phyloP scores from a whole-genome alignment of 2,888 invertebrate species.

The Phasia obesa region DNA sequence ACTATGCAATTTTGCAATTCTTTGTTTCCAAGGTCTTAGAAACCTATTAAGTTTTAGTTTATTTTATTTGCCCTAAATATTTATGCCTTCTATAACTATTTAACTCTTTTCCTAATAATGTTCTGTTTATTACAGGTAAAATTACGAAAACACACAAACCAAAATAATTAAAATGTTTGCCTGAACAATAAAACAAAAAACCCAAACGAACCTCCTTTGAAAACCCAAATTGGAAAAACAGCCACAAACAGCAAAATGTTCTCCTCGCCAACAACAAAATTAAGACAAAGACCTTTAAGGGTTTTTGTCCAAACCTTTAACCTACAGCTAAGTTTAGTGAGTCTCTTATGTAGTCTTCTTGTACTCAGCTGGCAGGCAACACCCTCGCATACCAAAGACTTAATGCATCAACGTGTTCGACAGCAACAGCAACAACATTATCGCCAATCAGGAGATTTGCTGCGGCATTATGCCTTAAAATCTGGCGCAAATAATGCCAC shows the following conservation, averaged over 20 bases:
- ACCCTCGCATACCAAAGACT: conserved; percentile 69
- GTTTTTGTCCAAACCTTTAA: conserved; percentile 55
- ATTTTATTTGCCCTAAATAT: too few relatives aligned
- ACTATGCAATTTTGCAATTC: too few relatives aligned
- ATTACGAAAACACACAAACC: not conserved
- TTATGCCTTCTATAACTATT: not conserved
- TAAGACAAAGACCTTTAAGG: conserved; percentile 38
- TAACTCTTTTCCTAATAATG: conserved; percentile 12
- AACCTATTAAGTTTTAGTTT: too few relatives aligned
- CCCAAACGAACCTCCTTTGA: not conserved
- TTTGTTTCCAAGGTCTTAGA: too few relatives aligned
- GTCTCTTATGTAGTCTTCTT: conserved; percentile 25
- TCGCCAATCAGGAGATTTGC: conserved; percentile 59
- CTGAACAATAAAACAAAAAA: not conserved
- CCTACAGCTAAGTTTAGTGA: conserved; percentile 48
- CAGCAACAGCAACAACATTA: conserved; percentile 54
- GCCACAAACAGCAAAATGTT: conserved; percentile 37
- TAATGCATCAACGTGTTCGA: conserved; percentile 72
- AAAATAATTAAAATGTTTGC: conserved; percentile 29
- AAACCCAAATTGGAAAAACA: conserved; percentile 22
- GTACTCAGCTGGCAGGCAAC: conserved; percentile 59
- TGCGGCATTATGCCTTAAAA: conserved; percentile 38
- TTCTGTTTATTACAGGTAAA: conserved; percentile 24
- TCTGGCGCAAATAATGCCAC: conserved; percentile 58
- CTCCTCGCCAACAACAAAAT: conserved; percentile 40